These are phyloP conservation scores for Prosopocoilus inquinatus DNA, from an alignment of 2,888 invertebrate genomes.

Conservation along the genomic window DNA sequence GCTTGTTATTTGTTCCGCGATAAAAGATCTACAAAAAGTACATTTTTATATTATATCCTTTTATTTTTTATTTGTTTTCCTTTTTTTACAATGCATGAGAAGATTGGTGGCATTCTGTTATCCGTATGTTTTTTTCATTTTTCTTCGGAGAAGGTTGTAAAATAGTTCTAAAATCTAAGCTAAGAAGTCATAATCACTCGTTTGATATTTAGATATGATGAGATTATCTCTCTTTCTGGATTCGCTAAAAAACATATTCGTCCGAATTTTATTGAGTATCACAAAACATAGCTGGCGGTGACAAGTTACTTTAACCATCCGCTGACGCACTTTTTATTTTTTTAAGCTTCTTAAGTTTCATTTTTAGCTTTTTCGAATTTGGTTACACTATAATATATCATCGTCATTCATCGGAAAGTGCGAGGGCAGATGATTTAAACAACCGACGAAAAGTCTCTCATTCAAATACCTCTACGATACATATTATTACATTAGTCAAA, in stretches of 20 bases:
- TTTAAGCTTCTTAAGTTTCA: no score
- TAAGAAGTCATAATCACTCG: conserved; percentile 32
- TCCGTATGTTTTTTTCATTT: conserved; percentile 2
- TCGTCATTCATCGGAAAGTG: no score
- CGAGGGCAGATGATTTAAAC: no score
- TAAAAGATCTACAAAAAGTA: conserved; percentile 36
- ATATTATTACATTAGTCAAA: neutral
- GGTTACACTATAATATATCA: no score
- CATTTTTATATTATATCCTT: conserved; percentile 25
- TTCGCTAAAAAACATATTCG: conserved; percentile 6
- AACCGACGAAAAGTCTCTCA: neutral
- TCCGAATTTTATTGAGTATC: neutral
- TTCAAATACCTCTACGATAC: neutral
- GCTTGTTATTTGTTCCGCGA: conserved; percentile 24
- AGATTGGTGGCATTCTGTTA: conserved; percentile 24
- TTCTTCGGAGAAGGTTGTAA: conserved; percentile 27
- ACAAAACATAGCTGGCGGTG: neutral
- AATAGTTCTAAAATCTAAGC: conserved; percentile 26
- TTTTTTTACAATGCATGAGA: conserved; percentile 30
- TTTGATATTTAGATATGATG: conserved; percentile 22
- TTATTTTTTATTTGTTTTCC: no score
- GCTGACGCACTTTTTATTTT: no score
- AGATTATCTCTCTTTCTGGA: neutral
- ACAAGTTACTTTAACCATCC: no score
- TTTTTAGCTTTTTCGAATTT: no score